Percentiles rank a stretch among this genome's conserved stretches.
phyloP scores from a whole-genome alignment of 1,140 invertebrate genomes.

The Orchesella cincta region DNA sequence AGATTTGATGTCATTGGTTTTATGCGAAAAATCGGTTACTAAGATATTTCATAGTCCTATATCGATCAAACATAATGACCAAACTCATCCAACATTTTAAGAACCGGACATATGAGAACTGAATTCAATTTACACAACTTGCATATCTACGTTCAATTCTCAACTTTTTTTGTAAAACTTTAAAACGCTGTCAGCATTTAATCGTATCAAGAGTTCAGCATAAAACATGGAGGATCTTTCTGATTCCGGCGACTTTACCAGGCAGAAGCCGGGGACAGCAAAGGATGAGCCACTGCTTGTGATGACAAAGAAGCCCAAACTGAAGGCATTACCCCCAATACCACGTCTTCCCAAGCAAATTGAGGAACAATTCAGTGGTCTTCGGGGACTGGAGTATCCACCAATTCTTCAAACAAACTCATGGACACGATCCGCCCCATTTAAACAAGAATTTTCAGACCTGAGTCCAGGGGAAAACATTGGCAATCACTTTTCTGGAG shows the following conservation, averaged over 20 bases:
- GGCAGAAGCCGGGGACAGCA: background rate
- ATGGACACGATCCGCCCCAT: conserved; percentile 63
- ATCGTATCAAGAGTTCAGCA: too few species aligned
- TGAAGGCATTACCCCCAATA: conserved; percentile 8
- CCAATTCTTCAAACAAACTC: conserved; percentile 60
- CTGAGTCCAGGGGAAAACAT: conserved; percentile 68
- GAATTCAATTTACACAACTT: too few species aligned
- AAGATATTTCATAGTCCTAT: too few species aligned
- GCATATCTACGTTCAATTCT: too few species aligned
- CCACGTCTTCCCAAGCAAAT: background rate
- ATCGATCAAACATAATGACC: too few species aligned
- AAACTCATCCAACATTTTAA: too few species aligned
- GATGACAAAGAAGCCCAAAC: background rate
- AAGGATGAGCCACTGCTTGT: background rate
- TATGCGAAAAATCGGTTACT: too few species aligned
- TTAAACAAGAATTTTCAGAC: conserved; percentile 61
- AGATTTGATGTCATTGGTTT: too few species aligned
- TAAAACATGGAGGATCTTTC: background rate
- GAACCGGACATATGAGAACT: too few species aligned
- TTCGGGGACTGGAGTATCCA: conserved; percentile 55
- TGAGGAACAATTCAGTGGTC: background rate
- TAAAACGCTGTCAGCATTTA: too few species aligned
- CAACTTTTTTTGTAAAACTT: too few species aligned
- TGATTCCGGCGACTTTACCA: background rate
- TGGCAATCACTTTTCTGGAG: conserved; percentile 63